phyloP scores from a whole-genome alignment of 2,113 vertebrate genomes.

The Nycticryphes semicollaris region DNA sequence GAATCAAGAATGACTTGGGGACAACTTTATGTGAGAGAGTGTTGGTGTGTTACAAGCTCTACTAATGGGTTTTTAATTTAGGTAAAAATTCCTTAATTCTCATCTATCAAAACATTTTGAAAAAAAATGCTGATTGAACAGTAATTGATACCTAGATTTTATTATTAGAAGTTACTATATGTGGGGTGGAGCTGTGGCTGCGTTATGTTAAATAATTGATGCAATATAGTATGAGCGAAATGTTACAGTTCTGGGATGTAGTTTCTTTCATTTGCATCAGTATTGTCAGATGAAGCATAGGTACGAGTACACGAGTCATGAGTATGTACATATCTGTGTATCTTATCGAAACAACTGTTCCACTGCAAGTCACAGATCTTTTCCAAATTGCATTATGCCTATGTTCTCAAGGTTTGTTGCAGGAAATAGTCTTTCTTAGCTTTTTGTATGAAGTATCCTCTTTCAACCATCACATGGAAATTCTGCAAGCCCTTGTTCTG shows the following conservation, averaged over 20 bases:
- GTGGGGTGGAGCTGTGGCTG: background rate
- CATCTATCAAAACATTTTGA: background rate
- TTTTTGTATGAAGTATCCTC: background rate
- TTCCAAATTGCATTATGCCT: background rate
- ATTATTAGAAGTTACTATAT: background rate
- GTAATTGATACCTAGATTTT: background rate
- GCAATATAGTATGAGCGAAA: fast-evolving
- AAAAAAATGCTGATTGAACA: background rate
- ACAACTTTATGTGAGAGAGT: background rate
- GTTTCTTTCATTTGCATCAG: background rate
- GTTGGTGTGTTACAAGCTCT: background rate
- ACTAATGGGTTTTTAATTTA: background rate
- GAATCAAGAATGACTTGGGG: background rate
- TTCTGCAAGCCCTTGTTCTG: background rate
- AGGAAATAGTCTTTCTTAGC: background rate
- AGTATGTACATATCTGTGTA: background rate
- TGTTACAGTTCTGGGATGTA: background rate
- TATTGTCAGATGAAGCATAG: background rate
- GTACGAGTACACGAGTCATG: background rate
- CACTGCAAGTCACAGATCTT: background rate
- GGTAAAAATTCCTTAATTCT: background rate
- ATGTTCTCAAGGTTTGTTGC: background rate
- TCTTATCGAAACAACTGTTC: background rate
- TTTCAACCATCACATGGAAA: background rate
- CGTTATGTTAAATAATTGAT: background rate